These are phyloP conservation scores for Ctenosaura bakeri DNA, from an alignment of 2,797 vertebrate genomes.

Conservation along the genomic window DNA sequence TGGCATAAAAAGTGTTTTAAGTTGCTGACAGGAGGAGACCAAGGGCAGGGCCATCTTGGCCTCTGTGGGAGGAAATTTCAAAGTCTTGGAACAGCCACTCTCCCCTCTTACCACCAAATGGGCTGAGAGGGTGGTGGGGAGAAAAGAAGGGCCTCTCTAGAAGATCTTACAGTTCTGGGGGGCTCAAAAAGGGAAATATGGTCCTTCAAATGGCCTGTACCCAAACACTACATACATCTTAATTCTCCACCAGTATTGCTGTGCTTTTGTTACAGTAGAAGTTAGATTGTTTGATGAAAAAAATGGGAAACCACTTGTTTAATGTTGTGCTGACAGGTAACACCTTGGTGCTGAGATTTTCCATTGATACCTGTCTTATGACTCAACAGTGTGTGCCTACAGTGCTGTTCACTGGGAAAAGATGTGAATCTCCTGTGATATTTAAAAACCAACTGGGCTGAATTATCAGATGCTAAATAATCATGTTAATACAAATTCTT, in stretches of 20 bases:
- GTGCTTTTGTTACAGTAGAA: not conserved
- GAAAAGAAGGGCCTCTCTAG: no score
- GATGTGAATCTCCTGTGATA: not conserved
- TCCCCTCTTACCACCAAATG: no score
- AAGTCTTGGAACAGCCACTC: no score
- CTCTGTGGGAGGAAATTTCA: no score
- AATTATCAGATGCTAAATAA: not conserved
- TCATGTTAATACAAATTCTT: not conserved
- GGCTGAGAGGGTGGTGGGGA: no score
- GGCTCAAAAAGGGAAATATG: no score
- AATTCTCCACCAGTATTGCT: not conserved
- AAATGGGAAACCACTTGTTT: not conserved
- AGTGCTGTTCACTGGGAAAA: not conserved
- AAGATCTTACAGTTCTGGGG: no score
- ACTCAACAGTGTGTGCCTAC: not conserved
- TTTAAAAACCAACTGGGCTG: not conserved
- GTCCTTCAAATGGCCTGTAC: no score
- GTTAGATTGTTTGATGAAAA: constrained; percentile 9
- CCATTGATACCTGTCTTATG: constrained; percentile 46
- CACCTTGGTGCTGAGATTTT: constrained; percentile 42
- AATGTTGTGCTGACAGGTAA: constrained; percentile 48
- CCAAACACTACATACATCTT: not conserved
- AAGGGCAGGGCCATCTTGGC: no score
- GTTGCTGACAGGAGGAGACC: no score
- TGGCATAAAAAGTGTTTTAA: no score